Evolutionary conservation across 2,113 vertebrate species (phyloP), one percentile per base, ranked within the genome.

Genomic region (Petromus typicus): DNA sequence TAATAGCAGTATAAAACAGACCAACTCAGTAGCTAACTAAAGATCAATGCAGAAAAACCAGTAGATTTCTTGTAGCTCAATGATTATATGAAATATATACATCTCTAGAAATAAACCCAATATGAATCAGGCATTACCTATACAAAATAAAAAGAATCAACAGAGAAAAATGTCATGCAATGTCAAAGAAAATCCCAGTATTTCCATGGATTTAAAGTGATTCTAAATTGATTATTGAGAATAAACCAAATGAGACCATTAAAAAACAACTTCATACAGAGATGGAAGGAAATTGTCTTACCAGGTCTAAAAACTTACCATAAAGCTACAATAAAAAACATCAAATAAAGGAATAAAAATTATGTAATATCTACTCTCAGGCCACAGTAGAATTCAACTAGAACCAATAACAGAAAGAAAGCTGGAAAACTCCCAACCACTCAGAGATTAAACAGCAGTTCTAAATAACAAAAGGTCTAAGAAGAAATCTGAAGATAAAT

Each of bases 321-420:
- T 76, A 88, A 90, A 91, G n/a, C 34, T 88, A 78, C n/a, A 54
- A 89, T 84, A 90, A 94, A 93, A 96, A 90, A 76, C 64, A 43
- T 48, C 90, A 48, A 54, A 82, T 89, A 56, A 89, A 81, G 61
- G 37, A 64, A 87, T 69, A 51, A 18, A 81, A 87, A 71, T 51
- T 40, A 40, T 37, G 22, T n/a, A 83, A 56, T 59, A 48, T 61
- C 54, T 84, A 12, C 67, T 85, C 12, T 75, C n/a, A 85, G 45
- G 51, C n/a, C 34, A 78, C 45, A 81, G 51, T 32, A 32, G 40
- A 87, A 87, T 61, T 87, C 48, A 59, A 86, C 30, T 79, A 57
- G 73, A 86, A 61, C 40, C 17, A 87, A 3, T 61, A 87, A 69
- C 43, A 63, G 89, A 80, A 93, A 69, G 54, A 40, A 45, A 80